Evolutionary conservation across 2,797 vertebrate species (phyloP), one percentile per base, ranked within the genome.

Genomic region (Lepilemur septentrionalis): DNA sequence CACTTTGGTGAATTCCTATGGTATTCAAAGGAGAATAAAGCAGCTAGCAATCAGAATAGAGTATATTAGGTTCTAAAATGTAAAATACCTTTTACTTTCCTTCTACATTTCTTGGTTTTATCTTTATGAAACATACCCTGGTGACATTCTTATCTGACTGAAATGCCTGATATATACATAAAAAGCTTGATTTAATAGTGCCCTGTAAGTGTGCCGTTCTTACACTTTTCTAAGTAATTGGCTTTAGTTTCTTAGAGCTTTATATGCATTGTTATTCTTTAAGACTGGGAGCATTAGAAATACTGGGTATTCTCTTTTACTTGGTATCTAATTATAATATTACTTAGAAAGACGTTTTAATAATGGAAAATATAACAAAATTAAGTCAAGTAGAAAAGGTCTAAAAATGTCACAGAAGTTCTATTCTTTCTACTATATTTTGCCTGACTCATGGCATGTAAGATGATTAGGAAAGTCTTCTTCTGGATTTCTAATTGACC

Each of bases 11-110:
- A 14, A 61, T 79, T 43, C 23, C 32, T 76, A 8, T 22, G 5
- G 18, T 76, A 63, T 61, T 89, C 41, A 93, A 76, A 88, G 61
- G 11, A 48, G 73, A 94, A 82, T n/a, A 70, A 94, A 93, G 30
- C 50, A 82, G 28, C 2, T 30, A 86, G 43, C 38, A 84, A 79
- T 28, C 73, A 59, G 32, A 38, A 41, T 23, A 38, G 3, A 91
- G 28, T 52, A 30, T 30, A 76, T 69, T 89, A 89, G 46, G 55
- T 43, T 94, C 70, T 83, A 70, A 91, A 92, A 72, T 86, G 46
- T 50, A 79, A 97, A 88, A 48, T 46, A 5, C 4, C 12, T 55
- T 75, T 69, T 57, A 91, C 7, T 59, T 41, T 57, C 15, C 7
- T 84, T 91, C 61, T 38, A 20, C 63, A 5, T 57, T 81, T 50